Evolutionary conservation across 1,140 invertebrate genomes (phyloP), one percentile per base, ranked within the genome.

Genomic region (Tetramorium simillimum): DNA sequence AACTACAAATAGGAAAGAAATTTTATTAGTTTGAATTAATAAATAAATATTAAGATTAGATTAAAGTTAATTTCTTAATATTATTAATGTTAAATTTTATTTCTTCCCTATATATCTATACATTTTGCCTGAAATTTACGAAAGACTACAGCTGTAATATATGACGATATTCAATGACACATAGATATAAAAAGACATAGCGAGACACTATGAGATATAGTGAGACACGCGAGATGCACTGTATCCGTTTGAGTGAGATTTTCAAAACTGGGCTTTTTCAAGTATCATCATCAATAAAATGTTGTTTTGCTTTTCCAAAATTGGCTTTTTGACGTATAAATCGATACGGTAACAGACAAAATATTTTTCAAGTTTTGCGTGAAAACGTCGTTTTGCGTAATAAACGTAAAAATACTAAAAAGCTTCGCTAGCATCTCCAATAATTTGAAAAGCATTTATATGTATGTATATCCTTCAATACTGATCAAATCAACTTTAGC

Each of bases 281-380:
- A 73, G n/a, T 60, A 43, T 60, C 40, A 75, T 46, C 24, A 46
- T 72, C 24, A 84, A 62, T 75, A 75, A 75, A 62, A 75, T 3
- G 21, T 24, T 43, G 16, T 51, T 60, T 75, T 37, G 6, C 14
- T 21, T 60, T 40, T 14, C 4, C 7, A 75, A 84, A 84, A 73
- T 84, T 84, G 56, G 46, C 21, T 73, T 63, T 75, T 75, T 60
- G 33, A 53, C 43, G 16, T 40, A 51, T 37, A 56, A 33, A 75
- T 60, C 33, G 40, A 58, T 72, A 58, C 56, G 4, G 1, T 14
- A 46, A 1, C n/a, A n/a, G 12, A 73, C 18, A 46, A 60, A 60
- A 84, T 84, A 84, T 46, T 75, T 75, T 84, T 9, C 72, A 60
- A 46, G 18, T 10, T 40, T 24, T 40, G 24, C 63, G 62, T n/a